Conservation (phyloP, 2,888 invertebrate species). For the Drosophila dives region DNA sequence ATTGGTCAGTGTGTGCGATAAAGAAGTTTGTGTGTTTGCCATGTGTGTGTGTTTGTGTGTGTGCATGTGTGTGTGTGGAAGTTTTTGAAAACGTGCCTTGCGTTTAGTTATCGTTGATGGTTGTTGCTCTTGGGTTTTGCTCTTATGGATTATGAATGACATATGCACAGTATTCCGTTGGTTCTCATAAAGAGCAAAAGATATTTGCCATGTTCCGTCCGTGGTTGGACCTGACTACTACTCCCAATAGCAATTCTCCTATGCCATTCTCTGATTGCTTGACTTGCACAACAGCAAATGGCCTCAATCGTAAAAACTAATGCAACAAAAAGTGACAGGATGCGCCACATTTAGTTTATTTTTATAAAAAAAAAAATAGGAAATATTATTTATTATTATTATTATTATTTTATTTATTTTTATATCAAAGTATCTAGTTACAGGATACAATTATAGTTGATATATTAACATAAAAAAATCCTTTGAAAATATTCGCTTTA, state of each 20-base stretch:
- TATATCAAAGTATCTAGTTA: not conserved
- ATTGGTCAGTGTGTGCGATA: conserved; percentile 19
- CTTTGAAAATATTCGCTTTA: not conserved
- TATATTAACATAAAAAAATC: not conserved
- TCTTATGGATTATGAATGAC: conserved; percentile 44
- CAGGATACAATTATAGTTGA: not conserved
- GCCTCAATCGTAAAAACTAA: not conserved
- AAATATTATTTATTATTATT: not conserved
- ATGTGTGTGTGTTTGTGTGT: conserved; percentile 4
- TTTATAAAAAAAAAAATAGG: no score
- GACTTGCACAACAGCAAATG: not conserved
- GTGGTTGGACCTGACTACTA: not conserved
- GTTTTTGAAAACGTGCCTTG: conserved; percentile 48
- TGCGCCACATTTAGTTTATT: not conserved
- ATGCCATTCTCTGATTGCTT: conserved; percentile 44
- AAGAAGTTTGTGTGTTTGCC: not conserved
- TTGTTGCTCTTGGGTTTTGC: conserved; percentile 16
- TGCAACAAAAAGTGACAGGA: no score
- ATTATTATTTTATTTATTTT: not conserved
- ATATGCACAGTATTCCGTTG: conserved; percentile 23
- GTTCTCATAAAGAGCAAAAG: conserved; percentile 33
- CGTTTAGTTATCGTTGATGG: conserved; percentile 15
- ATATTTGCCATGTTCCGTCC: conserved; percentile 13
- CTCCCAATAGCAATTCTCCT: conserved; percentile 19
- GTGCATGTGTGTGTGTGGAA: conserved; percentile 12